A percentile compares a stretch with the other conserved stretches of the same genome.
Evolutionary conservation across 2,888 invertebrate species (phyloP).

Genomic region (Drosophila putrida): DNA sequence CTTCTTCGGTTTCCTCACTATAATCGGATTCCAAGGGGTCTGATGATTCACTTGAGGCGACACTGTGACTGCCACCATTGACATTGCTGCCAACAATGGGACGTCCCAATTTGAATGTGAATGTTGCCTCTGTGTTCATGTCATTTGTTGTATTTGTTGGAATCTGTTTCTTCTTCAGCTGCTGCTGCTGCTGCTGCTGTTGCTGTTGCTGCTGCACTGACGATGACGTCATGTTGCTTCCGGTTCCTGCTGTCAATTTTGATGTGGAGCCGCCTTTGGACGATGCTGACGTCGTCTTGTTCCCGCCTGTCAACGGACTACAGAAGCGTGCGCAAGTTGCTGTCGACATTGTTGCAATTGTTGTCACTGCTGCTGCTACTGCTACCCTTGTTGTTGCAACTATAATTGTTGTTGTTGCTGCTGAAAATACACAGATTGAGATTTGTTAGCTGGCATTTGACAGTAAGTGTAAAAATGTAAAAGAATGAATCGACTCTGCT

Average conservation of each 20-base stretch:
- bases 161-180: slow-evolving; percentile 50
- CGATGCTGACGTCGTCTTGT: slow-evolving; percentile 30
- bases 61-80: slow-evolving; percentile 60
- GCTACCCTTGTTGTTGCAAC: slow-evolving; percentile 16
- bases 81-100: slow-evolving; percentile 27
- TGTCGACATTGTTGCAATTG: slow-evolving; percentile 79
- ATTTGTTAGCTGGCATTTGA: slow-evolving; percentile 26
- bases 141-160: slow-evolving; percentile 54
- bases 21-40: slow-evolving; percentile 85
- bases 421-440: slow-evolving; percentile 28
- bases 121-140: slow-evolving; percentile 74
- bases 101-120: slow-evolving; percentile 77
- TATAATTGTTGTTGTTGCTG: neutral
- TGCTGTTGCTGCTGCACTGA: slow-evolving; percentile 17
- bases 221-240: slow-evolving; percentile 50
- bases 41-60: slow-evolving; percentile 83
- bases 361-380: slow-evolving; percentile 10
- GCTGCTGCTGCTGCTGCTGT: slow-evolving; percentile 1
- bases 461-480: neutral
- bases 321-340: slow-evolving; percentile 83
- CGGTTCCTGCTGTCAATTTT: slow-evolving; percentile 56
- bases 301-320: slow-evolving; percentile 59
- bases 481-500: neutral
- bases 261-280: slow-evolving; percentile 56
- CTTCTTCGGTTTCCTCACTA: slow-evolving; percentile 81